Evolutionary conservation across 1,140 invertebrate genomes (phyloP).

Genomic region (Diploscapter pachys): DNA sequence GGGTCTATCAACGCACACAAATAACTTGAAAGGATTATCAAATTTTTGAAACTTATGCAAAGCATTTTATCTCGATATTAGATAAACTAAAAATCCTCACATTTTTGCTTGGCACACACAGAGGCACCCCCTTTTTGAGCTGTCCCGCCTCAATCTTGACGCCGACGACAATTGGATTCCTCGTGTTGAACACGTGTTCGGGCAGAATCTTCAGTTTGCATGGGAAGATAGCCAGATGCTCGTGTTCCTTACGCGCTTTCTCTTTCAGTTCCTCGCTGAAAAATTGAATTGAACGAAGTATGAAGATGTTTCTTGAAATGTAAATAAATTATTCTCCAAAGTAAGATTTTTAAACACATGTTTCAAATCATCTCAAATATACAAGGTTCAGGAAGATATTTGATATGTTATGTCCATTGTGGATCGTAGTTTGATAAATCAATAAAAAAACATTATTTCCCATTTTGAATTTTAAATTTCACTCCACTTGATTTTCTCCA

Average conservation of each 20-base stretch:
- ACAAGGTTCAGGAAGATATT: not conserved
- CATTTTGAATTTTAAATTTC: not conserved
- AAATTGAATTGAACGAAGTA: not conserved
- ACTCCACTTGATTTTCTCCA: not conserved
- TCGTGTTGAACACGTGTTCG: slow-evolving; percentile 91
- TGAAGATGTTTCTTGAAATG: not conserved
- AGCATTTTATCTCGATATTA: slow-evolving; percentile 15
- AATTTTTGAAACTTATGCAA: not conserved
- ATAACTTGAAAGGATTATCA: slow-evolving; percentile 7
- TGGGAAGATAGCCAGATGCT: slow-evolving; percentile 93
- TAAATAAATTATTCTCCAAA: too few species aligned
- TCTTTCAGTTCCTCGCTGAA: slow-evolving; percentile 81
- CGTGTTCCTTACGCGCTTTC: slow-evolving; percentile 88
- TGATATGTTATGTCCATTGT: not conserved
- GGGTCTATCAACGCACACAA: too few species aligned
- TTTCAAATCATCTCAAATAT: not conserved
- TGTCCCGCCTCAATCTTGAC: slow-evolving; percentile 92
- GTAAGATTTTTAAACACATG: too few species aligned
- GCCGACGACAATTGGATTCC: slow-evolving; percentile 94
- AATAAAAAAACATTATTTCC: too few species aligned
- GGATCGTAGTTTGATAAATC: too few species aligned
- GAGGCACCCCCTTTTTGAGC: slow-evolving; percentile 88
- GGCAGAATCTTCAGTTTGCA: slow-evolving; percentile 83
- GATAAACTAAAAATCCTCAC: slow-evolving; percentile 64
- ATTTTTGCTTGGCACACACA: slow-evolving; percentile 92